Percentiles rank a stretch among this genome's conserved stretches.
phyloP scores from a whole-genome alignment of 2,888 invertebrate species.

The Ochlodes sylvanus region DNA sequence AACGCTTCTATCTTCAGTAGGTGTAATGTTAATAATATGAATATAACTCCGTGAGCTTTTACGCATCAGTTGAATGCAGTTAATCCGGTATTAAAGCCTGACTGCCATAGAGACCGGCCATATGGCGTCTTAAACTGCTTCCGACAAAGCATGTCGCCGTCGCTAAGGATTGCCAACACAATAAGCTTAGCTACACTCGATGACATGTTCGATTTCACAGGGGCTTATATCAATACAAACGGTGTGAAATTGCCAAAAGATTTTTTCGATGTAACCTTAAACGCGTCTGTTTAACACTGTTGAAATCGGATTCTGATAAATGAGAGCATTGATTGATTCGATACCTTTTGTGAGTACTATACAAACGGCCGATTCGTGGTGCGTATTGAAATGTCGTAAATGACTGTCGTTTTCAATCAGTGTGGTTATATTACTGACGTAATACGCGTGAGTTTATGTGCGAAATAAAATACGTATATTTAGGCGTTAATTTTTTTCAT shows the following conservation, averaged over 20 bases:
- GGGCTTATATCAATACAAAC: slow-evolving; percentile 49
- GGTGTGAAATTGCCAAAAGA: slow-evolving; percentile 71
- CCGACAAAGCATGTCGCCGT: slow-evolving; percentile 62
- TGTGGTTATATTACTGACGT: slow-evolving; percentile 11
- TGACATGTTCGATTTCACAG: slow-evolving; percentile 72
- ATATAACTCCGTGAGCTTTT: background rate
- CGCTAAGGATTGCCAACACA: slow-evolving; percentile 58
- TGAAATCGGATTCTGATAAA: slow-evolving; percentile 44
- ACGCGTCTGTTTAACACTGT: slow-evolving; percentile 48
- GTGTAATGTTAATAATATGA: background rate
- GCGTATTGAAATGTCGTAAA: slow-evolving; percentile 22
- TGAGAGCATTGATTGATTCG: slow-evolving; percentile 40
- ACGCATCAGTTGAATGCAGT: slow-evolving; percentile 42
- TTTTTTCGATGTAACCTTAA: slow-evolving; percentile 47
- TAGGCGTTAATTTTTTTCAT: too few relatives aligned
- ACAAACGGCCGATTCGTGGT: slow-evolving; percentile 20
- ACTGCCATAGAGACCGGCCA: slow-evolving; percentile 54
- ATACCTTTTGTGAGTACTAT: slow-evolving; percentile 19
- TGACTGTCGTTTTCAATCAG: slow-evolving; percentile 23
- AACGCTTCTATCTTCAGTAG: background rate
- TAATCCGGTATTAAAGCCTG: slow-evolving; percentile 67
- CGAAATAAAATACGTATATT: background rate
- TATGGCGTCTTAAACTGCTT: slow-evolving; percentile 69
- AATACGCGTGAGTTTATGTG: background rate
- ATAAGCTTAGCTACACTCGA: slow-evolving; percentile 66